Conservation (phyloP, 2,888 invertebrate genomes). For the Diaprepes abbreviatus region DNA sequence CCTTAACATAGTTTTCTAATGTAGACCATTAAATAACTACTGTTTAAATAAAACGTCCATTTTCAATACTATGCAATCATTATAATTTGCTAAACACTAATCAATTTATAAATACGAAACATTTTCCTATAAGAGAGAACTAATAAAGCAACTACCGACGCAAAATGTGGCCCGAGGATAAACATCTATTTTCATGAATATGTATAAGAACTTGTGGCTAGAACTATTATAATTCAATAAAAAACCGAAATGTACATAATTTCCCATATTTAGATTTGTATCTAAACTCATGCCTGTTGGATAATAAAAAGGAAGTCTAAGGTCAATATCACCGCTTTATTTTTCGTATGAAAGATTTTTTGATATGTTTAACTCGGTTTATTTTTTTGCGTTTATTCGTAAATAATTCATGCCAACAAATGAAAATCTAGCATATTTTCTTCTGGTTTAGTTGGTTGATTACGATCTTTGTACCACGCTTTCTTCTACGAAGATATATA, state of each 20-base stretch:
- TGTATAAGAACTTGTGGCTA: slow-evolving; percentile 19
- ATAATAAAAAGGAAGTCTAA: slow-evolving; percentile 5
- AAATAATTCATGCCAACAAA: too few relatives aligned
- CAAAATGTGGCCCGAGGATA: slow-evolving; percentile 14
- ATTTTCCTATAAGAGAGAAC: background rate
- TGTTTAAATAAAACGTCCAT: background rate
- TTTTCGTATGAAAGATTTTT: too few relatives aligned
- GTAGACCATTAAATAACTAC: too few relatives aligned
- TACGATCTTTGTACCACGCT: too few relatives aligned
- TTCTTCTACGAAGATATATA: too few relatives aligned
- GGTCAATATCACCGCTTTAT: background rate
- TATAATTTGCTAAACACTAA: slow-evolving; percentile 6
- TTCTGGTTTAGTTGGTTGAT: too few relatives aligned
- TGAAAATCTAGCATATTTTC: too few relatives aligned
- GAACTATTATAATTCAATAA: slow-evolving; percentile 25
- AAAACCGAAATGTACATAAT: slow-evolving; percentile 10
- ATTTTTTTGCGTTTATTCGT: too few relatives aligned
- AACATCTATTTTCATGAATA: slow-evolving; percentile 18
- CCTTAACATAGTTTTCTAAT: too few relatives aligned
- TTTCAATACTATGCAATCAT: too few relatives aligned
- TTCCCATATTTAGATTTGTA: slow-evolving; percentile 12
- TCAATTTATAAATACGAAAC: slow-evolving; percentile 4
- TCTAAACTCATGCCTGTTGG: slow-evolving; percentile 4
- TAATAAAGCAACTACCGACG: slow-evolving; percentile 20
- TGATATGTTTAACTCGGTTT: too few relatives aligned